Evolutionary conservation across 2,888 invertebrate species (phyloP).

Genomic region (Sarcophaga caerulescens): DNA sequence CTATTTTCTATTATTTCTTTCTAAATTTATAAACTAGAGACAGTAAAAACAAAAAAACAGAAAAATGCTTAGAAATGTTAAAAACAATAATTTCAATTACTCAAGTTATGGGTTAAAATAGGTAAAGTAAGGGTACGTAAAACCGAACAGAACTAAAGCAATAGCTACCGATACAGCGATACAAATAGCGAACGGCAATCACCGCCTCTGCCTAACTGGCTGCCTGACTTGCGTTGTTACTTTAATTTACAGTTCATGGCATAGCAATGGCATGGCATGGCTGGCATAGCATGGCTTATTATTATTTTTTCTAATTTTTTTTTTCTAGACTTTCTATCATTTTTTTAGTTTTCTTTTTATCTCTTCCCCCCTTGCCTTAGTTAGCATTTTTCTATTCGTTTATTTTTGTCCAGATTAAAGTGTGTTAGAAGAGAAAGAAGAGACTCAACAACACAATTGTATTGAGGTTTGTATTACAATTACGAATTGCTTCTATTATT

Average conservation of each 20-base stretch:
- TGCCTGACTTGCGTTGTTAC: not conserved
- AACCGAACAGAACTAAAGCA: not conserved
- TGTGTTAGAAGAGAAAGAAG: not conserved
- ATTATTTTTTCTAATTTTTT: not conserved
- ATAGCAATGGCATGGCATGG: too few relatives aligned
- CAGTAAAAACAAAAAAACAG: not conserved
- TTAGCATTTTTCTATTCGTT: not conserved
- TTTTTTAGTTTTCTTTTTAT: conserved; percentile 17
- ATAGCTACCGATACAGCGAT: not conserved
- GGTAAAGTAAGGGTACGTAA: not conserved
- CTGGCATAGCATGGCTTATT: not conserved
- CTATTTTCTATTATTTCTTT: not conserved
- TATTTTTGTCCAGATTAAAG: not conserved
- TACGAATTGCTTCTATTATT: conserved; percentile 30
- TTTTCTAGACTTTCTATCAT: not conserved
- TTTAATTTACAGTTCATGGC: not conserved
- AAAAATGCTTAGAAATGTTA: not conserved
- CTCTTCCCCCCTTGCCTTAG: not conserved
- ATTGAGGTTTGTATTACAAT: conserved; percentile 53
- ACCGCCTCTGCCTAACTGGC: too few relatives aligned
- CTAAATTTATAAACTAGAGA: not conserved
- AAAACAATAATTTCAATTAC: not conserved
- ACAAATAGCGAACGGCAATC: not conserved
- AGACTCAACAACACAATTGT: not conserved
- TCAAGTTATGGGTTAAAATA: not conserved